Conservation (phyloP, 2,113 vertebrate genomes). For the Galeopterus variegatus region DNA sequence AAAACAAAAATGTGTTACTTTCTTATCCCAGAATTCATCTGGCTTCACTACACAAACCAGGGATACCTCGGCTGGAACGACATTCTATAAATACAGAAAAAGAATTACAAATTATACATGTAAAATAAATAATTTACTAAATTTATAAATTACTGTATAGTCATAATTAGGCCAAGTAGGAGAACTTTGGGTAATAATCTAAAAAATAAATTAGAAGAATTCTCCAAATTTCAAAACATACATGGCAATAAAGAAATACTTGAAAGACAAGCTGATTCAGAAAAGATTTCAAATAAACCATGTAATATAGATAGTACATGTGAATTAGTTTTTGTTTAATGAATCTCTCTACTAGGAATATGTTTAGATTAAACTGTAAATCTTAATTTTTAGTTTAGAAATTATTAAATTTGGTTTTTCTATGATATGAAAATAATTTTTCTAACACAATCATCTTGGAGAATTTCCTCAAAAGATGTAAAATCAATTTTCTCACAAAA, state of each 20-base stretch:
- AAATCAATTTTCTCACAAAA: slow-evolving; percentile 65
- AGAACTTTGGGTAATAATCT: slow-evolving; percentile 57
- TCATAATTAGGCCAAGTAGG: neutral
- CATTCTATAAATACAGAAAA: slow-evolving; percentile 92
- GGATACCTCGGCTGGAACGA: slow-evolving; percentile 98
- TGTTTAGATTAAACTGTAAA: neutral
- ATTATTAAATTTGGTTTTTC: slow-evolving; percentile 47
- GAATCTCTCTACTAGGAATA: neutral
- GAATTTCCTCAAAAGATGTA: slow-evolving; percentile 62
- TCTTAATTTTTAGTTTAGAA: slow-evolving; percentile 27
- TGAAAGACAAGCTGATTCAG: slow-evolving; percentile 47
- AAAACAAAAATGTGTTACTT: slow-evolving; percentile 99
- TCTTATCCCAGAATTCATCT: slow-evolving; percentile 99
- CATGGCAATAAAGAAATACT: slow-evolving; percentile 26
- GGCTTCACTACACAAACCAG: slow-evolving; percentile 99
- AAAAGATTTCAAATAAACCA: slow-evolving; percentile 47
- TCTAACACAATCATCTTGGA: slow-evolving; percentile 21
- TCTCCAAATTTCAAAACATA: slow-evolving; percentile 60
- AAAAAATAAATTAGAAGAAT: slow-evolving; percentile 66
- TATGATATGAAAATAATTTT: neutral
- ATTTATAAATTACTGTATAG: slow-evolving; percentile 53
- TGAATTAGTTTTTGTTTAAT: slow-evolving; percentile 42
- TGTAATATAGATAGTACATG: neutral
- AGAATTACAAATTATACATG: slow-evolving; percentile 62
- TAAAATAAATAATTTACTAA: slow-evolving; percentile 62